Conservation (phyloP, 2,888 invertebrate species). For the Xylota segnis region DNA sequence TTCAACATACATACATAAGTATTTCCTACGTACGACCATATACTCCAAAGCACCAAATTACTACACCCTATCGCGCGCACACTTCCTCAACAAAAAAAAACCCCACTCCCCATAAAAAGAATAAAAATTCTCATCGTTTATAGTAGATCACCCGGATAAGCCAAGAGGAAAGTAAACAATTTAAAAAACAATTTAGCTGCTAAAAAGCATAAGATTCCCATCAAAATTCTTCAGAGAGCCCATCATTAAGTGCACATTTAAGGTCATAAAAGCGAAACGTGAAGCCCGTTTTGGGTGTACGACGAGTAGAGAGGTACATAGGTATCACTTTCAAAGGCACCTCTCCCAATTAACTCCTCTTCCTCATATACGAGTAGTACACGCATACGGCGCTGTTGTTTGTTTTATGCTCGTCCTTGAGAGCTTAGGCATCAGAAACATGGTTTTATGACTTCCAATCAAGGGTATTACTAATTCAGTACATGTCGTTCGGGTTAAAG, state of each 20-base stretch:
- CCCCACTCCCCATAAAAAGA: conserved; percentile 12
- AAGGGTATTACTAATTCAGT: conserved; percentile 30
- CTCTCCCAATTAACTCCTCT: conserved; percentile 32
- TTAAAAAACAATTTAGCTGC: conserved; percentile 34
- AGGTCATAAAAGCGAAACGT: conserved; percentile 43
- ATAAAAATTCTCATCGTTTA: conserved; percentile 15
- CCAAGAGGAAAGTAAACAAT: conserved; percentile 14
- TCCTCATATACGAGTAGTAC: neutral
- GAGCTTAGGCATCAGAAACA: neutral
- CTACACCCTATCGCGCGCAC: neutral
- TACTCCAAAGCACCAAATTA: neutral
- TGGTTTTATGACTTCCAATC: conserved; percentile 25
- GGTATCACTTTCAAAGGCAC: neutral
- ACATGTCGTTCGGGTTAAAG: conserved; percentile 27
- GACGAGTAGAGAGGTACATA: too few species aligned
- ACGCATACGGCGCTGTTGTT: too few species aligned
- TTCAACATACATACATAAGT: too few species aligned
- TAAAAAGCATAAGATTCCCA: conserved; percentile 39
- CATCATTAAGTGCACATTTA: conserved; percentile 58
- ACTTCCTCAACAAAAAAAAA: conserved; percentile 29
- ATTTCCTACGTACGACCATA: neutral
- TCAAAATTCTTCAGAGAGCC: conserved; percentile 23
- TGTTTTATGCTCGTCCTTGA: conserved; percentile 20
- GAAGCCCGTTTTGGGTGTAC: conserved; percentile 16
- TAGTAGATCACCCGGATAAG: conserved; percentile 25